Evolutionary conservation across 2,113 vertebrate species (phyloP), one percentile per base, ranked within the genome.

Genomic region (Antechinus stuartii): DNA sequence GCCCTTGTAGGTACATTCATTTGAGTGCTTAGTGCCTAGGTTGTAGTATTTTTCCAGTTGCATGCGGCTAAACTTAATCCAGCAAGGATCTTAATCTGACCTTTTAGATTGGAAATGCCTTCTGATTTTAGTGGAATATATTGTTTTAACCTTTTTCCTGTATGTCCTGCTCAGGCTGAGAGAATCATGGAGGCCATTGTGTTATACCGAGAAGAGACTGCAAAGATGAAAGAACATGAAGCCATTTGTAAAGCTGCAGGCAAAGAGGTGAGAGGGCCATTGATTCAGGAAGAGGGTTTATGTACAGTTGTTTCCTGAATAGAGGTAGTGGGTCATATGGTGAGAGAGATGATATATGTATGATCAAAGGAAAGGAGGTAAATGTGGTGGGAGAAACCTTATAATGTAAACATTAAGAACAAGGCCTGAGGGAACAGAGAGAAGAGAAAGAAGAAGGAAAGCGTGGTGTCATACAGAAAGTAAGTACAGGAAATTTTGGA

Each of bases 161-260:
- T 96, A 3, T 92, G 49, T 23, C 52, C 94, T 0, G 54, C 19
- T 2, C 96, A 99, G 99, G 99, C 99, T 0, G 99, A 99, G 98
- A 98, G 98, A 92, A 99, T 99, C 98, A 99, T 99, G 99, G 99
- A 99, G 98, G 99, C 99, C 76, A 91, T 99, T 0, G 99, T 99
- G 96, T 98, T 99, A 0, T 99, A 99, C 95, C 98, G 99, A 96
- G 99, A 99, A 90, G 99, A 99, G 97, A 99, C 16, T 56, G 98
- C 98, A 93, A 99, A 99, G 97, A 96, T 99, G 95, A 98, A 99
- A 90, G 99, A 99, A 57, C 99, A 99, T 95, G 98, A 96, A 96
- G 99, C 98, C 23, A 98, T 99, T 55, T 99, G 99, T 97, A 98
- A 98, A 98, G 98, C 98, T 19, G 99, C 99, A 22, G 99, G 99